Evolutionary conservation across 2,113 vertebrate species (phyloP).

Genomic region (Bujurquina vittata): DNA sequence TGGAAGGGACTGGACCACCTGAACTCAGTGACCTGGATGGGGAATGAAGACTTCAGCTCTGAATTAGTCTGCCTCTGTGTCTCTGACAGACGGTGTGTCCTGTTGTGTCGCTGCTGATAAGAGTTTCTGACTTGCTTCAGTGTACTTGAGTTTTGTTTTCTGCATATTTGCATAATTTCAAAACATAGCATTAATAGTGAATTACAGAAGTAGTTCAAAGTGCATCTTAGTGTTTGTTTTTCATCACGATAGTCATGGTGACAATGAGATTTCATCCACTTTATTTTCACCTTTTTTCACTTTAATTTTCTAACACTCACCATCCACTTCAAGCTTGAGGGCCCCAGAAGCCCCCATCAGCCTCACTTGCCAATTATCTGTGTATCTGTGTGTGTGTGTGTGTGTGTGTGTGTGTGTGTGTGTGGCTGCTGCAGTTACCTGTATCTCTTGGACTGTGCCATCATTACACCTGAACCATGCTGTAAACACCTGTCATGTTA

Average conservation of each 20-base stretch:
- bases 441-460: neutral
- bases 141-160: neutral
- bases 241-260: neutral
- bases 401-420: neutral
- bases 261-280: neutral
- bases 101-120: neutral
- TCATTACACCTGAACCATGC: constrained; percentile 13
- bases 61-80: neutral
- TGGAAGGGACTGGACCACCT: too few relatives aligned
- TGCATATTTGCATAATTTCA: neutral
- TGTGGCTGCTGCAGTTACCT: neutral
- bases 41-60: neutral
- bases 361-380: neutral
- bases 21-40: too few relatives aligned
- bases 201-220: too few relatives aligned
- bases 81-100: neutral
- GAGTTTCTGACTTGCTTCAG: neutral
- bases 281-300: too few relatives aligned
- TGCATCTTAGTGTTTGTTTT: too few relatives aligned
- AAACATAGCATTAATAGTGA: neutral
- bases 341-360: neutral
- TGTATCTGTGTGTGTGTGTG: neutral
- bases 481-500: constrained; percentile 16
- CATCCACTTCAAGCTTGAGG: neutral
- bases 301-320: neutral